A percentile compares a stretch with the other conserved stretches of the same genome.
Conservation (phyloP, 2,797 vertebrate species). For the Sebastes flavidus region DNA sequence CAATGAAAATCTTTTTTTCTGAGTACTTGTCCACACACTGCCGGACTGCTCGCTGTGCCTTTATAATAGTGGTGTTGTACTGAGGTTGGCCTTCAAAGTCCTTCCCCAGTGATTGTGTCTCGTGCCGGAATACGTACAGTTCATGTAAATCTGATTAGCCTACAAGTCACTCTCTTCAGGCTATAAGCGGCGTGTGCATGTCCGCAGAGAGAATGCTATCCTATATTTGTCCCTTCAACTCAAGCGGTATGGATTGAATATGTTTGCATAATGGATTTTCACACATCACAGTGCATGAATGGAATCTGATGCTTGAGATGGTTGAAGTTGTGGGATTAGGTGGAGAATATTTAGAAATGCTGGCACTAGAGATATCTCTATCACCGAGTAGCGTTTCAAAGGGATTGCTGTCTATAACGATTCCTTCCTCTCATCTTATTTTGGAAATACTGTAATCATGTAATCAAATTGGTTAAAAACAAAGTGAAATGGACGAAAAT, state of each 20-base stretch:
- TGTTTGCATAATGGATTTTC: conserved; percentile 55
- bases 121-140: conserved; percentile 32
- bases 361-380: not conserved
- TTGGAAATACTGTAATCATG: conserved; percentile 22
- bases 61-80: conserved; percentile 4
- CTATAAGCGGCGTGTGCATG: conserved; percentile 24
- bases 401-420: not conserved
- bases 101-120: conserved; percentile 7
- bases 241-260: conserved; percentile 38
- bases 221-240: conserved; percentile 26
- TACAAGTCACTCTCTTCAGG: conserved; percentile 10
- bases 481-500: not conserved
- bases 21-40: not conserved
- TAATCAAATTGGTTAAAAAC: conserved; percentile 14
- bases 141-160: conserved; percentile 53
- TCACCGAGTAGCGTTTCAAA: not conserved
- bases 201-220: conserved; percentile 27
- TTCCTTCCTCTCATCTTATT: not conserved
- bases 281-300: conserved; percentile 6
- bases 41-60: not conserved
- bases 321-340: conserved; percentile 6
- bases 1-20: conserved; percentile 8
- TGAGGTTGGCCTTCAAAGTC: conserved; percentile 27
- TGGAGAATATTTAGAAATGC: not conserved
- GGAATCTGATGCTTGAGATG: conserved; percentile 11